Base-by-base conservation (phyloP, 1,140 invertebrate species). In the Nasonia vitripennis region DNA sequence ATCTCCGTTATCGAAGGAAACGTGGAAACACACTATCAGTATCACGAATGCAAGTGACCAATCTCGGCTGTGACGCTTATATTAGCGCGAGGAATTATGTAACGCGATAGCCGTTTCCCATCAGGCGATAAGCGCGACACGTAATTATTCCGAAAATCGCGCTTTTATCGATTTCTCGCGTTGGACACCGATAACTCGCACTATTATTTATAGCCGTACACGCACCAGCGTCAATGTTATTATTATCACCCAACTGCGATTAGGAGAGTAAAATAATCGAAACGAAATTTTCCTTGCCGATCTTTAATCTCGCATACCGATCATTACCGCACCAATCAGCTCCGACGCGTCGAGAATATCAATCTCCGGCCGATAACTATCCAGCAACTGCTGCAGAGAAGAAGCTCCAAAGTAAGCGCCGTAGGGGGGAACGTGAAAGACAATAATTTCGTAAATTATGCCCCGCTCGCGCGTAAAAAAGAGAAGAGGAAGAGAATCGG, bases 361-460 rank as follows among this genome's bases (percentile, higher is more conserved):
- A 71, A 71, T 71, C 68, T 34, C 27, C 1, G 31, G 23, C 11
- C 68, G 68, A 71, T 71, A 71, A 71, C 23, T 14, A 71, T n/a
- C 68, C 68, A 31, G 55, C 55, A 62, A n/a, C 55, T 7, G 55
- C 55, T n/a, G 55, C 17, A 62, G 55, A 62, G 55, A 62, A 62
- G 55, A 62, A 62, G 55, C 55, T 62, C 55, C 17, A 20, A 62
- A 62, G 17, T 62, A 62, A 62, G 55, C 55, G 55, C 55, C 55
- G 68, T 71, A 75, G 34, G 31, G 17, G 73, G 73, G 34, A 75
- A 75, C 20, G n/a, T 20, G 75, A 68, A 73, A 48, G 45, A 70
- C 68, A 84, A 78, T 84, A 84, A 79, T 84, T 73, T 78, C 20
- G 77, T 79, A 84, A 84, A 84, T 84, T 84, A 79, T 79, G 70